phyloP scores from a whole-genome alignment of 2,113 vertebrate species.

The Orientallactaga bullata region DNA sequence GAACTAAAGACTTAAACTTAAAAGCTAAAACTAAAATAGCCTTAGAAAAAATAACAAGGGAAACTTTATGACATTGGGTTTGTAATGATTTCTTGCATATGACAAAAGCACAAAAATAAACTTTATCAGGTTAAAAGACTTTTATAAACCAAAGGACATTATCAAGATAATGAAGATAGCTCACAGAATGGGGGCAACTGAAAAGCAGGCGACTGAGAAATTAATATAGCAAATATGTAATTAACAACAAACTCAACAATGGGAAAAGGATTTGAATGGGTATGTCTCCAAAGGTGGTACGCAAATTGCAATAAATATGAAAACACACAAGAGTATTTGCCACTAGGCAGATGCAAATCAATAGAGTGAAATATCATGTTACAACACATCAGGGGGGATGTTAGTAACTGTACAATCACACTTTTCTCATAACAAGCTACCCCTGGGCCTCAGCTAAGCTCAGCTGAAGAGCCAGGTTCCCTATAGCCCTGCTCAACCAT shows the following conservation, averaged over 20 bases:
- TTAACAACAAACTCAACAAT: conserved; percentile 33
- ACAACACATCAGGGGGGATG: background rate
- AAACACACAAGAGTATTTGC: background rate
- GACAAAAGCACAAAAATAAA: conserved; percentile 19
- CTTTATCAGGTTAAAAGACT: background rate
- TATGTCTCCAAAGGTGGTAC: background rate
- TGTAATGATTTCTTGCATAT: background rate
- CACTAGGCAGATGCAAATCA: conserved; percentile 50
- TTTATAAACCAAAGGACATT: background rate
- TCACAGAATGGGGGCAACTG: background rate
- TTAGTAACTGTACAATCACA: background rate
- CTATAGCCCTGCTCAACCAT: background rate
- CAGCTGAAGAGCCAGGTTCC: background rate
- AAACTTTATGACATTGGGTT: background rate
- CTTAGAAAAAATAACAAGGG: conserved; percentile 1
- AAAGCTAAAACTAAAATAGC: conserved; percentile 35
- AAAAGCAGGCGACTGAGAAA: background rate
- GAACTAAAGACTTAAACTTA: conserved; percentile 9
- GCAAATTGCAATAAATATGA: background rate
- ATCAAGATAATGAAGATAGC: background rate
- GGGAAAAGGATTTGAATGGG: background rate
- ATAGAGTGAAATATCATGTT: background rate
- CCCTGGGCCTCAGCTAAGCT: background rate
- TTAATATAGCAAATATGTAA: background rate
- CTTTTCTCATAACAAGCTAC: background rate